Evolutionary conservation across 23 tunicate genomes (phyloP).

Genomic region (Ascidia mentula): DNA sequence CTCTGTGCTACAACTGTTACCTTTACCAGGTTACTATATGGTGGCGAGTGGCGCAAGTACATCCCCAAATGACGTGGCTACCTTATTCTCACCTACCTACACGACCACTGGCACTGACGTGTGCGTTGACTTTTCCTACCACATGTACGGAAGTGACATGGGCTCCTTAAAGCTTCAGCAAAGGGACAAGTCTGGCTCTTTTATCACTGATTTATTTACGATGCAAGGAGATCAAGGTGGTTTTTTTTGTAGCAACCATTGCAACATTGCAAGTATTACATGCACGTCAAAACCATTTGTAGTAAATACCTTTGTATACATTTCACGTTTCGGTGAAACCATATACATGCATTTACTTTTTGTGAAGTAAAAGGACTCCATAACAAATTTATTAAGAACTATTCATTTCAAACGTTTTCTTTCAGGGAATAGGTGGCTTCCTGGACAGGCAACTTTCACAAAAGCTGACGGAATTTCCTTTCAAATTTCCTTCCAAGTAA

Average conservation of each 20-base stretch:
- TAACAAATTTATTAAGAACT: neutral
- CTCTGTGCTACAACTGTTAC: too few relatives aligned
- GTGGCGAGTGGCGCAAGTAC: constrained; percentile 31
- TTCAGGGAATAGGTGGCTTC: constrained; percentile 44
- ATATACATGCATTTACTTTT: neutral
- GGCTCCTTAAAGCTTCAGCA: constrained; percentile 17
- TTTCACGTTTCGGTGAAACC: too few relatives aligned
- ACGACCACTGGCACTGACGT: constrained; percentile 1
- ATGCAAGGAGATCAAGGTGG: constrained; percentile 55
- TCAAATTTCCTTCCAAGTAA: constrained; percentile 19
- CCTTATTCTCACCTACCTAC: constrained; percentile 23
- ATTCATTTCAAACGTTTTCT: too few relatives aligned
- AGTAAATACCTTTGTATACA: too few relatives aligned
- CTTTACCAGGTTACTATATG: constrained; percentile 40
- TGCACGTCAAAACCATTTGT: too few relatives aligned
- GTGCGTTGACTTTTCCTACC: constrained; percentile 58
- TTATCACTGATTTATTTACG: constrained; percentile 16
- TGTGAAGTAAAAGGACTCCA: neutral
- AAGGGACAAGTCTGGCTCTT: constrained; percentile 2
- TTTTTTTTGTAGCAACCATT: neutral
- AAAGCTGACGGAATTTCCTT: constrained; percentile 6
- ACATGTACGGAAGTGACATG: constrained; percentile 33
- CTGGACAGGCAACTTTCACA: constrained; percentile 32
- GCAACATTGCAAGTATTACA: neutral
- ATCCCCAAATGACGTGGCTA: constrained; percentile 4